phyloP scores from a whole-genome alignment of 2,113 vertebrate species.

The Actenoides hombroni region DNA sequence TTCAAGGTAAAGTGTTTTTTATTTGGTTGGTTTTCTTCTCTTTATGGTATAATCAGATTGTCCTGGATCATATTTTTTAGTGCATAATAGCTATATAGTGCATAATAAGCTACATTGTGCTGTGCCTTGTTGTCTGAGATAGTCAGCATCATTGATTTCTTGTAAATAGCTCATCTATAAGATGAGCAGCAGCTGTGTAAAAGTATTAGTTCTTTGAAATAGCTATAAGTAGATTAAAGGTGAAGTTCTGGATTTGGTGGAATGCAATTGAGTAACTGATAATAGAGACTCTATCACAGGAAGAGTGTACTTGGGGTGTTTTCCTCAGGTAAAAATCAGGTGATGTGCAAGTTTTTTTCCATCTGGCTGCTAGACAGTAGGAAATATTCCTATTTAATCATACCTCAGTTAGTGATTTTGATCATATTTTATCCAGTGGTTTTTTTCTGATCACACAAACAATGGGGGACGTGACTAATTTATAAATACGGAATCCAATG shows the following conservation, averaged over 20 bases:
- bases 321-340: neutral
- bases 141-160: neutral
- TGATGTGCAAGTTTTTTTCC: neutral
- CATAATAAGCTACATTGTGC: neutral
- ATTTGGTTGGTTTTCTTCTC: neutral
- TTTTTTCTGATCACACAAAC: neutral
- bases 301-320: neutral
- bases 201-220: neutral
- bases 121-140: neutral
- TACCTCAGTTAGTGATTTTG: neutral
- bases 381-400: neutral
- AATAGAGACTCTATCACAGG: neutral
- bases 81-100: neutral
- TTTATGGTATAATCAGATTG: neutral
- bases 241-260: neutral
- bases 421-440: neutral
- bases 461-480: neutral
- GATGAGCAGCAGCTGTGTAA: neutral
- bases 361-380: neutral
- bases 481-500: neutral
- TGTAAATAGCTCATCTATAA: neutral
- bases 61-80: neutral
- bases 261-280: neutral
- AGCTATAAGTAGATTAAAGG: neutral
- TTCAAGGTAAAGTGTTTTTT: neutral